A percentile compares a stretch with the other conserved stretches of the same genome.
Evolutionary conservation across 64 coral and sea anemone genomes (phyloP).

Genomic region (Pocillopora verrucosa): DNA sequence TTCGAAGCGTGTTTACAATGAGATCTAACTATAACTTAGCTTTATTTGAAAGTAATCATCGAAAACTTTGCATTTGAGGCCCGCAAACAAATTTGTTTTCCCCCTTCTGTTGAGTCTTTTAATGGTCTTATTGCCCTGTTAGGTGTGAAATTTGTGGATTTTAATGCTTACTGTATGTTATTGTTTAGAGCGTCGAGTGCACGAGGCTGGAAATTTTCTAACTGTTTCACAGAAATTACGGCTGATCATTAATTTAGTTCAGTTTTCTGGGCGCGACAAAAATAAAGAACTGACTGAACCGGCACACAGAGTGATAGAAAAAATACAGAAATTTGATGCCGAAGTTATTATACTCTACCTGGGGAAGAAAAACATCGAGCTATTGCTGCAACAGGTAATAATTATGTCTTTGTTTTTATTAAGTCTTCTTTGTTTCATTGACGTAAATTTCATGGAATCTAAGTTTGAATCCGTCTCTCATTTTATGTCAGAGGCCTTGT

Average conservation of each 20-base stretch:
- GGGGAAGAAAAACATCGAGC: neutral
- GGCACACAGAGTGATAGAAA: neutral
- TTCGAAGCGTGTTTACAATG: too few relatives aligned
- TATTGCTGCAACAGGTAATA: neutral
- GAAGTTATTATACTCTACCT: slow-evolving; percentile 20
- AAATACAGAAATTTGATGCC: neutral
- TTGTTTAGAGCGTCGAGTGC: neutral
- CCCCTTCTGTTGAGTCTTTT: neutral
- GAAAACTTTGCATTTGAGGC: too few relatives aligned
- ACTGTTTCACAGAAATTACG: neutral
- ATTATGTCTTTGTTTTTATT: too few relatives aligned
- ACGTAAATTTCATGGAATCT: too few relatives aligned
- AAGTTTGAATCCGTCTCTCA: neutral
- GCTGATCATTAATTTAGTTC: neutral
- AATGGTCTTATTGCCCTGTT: too few relatives aligned
- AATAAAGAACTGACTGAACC: neutral
- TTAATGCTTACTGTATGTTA: neutral
- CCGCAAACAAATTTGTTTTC: too few relatives aligned
- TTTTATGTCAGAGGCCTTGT: neutral
- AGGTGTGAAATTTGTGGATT: too few relatives aligned
- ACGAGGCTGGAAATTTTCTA: slow-evolving; percentile 1
- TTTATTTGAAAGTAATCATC: too few relatives aligned
- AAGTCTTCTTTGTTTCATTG: too few relatives aligned
- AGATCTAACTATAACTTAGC: too few relatives aligned
- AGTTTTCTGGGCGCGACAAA: neutral